Evolutionary conservation across 2,888 invertebrate species (phyloP), one percentile per base, ranked within the genome.

Genomic region (Parochlus steinenii): DNA sequence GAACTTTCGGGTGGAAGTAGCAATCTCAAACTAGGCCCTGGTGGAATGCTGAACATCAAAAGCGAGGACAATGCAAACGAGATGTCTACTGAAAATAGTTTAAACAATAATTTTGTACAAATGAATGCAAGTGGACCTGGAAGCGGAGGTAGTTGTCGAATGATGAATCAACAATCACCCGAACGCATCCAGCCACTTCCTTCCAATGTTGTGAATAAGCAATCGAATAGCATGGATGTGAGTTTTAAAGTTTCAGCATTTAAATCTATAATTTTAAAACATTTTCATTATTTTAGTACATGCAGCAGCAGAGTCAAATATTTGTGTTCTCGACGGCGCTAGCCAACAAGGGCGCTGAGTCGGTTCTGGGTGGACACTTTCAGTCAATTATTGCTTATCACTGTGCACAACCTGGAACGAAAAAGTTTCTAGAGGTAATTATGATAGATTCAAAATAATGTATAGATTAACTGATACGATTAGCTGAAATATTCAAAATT

Each of bases 271-370:
- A n/a, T 5, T 17, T 17, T 5, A 31, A 17, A 8, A 11, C 10
- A 31, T 26, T 35, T 35, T 30, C 11, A 30, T 19, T 4, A 7
- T 33, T 38, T 44, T 75, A 76, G 52, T 81, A 80, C 49, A 79
- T 81, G 81, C 87, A 90, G 64, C 92, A 95, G 61, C 92, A 93
- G 62, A 92, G 87, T 62, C 92, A 93, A 61, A 89, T 95, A 56
- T 95, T 92, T 70, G 93, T 95, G 46, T 95, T 95, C 64, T 87
- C 90, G 15, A 93, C 95, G 6, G 65, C 77, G 49, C 63, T 92
- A 60, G 95, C 93, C 4, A 95, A 95, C 60, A 81, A 87, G 53
- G 92, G 90, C 5, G 93, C 93, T 0, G 92, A 95, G 49, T 74
- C 85, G 10, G 92, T 93, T 10, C 62, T 87, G 41, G 78, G 79